phyloP scores from a whole-genome alignment of 2,797 vertebrate species.

The Tauraco hartlaubi region DNA sequence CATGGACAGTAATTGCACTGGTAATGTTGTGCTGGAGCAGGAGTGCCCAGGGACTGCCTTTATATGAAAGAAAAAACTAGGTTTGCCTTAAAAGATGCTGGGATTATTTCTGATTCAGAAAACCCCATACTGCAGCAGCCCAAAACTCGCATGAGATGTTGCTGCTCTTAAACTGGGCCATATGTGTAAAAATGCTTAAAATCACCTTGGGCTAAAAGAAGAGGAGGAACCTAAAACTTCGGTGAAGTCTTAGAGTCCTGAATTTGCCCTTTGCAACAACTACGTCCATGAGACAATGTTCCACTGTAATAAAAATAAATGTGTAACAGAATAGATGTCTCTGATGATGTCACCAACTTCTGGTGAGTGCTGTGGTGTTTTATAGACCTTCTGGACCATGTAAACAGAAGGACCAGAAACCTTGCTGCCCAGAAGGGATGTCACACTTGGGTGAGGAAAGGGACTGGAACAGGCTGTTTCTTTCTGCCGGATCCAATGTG shows the following conservation, averaged over 20 bases:
- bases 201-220: background rate
- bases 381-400: background rate
- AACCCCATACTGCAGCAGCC: background rate
- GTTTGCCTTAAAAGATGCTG: background rate
- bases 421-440: background rate
- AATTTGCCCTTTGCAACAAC: background rate
- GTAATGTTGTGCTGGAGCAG: background rate
- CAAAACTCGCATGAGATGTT: background rate
- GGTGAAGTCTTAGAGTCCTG: background rate
- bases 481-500: background rate
- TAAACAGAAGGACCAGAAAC: background rate
- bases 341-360: background rate
- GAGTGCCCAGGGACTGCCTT: background rate
- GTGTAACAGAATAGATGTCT: background rate
- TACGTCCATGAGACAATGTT: background rate
- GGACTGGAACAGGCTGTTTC: background rate
- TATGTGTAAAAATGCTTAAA: background rate
- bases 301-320: background rate
- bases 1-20: background rate
- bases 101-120: background rate
- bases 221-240: background rate
- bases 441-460: background rate
- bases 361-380: background rate
- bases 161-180: background rate
- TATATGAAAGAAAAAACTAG: background rate